Evolutionary conservation across 2,113 vertebrate genomes (phyloP), one percentile per base, ranked within the genome.

Genomic region (Tichodroma muraria): DNA sequence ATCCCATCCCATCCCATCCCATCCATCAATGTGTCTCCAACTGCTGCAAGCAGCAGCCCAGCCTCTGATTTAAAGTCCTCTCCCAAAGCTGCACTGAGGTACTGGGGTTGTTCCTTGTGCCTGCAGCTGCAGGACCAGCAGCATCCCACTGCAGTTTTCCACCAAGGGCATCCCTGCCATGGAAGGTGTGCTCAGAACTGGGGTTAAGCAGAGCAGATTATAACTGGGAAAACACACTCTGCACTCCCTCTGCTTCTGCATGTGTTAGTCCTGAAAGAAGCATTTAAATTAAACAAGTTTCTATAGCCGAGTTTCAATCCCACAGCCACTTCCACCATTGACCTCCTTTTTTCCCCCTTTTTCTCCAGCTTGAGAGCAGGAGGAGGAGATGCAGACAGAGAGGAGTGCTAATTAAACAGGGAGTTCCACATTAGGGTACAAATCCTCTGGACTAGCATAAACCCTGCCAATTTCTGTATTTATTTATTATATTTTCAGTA

Each of bases 341-440:
- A 91, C 93, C 85, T 95, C 88, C 61, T 94, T 91, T n/a, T 81
- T 11, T 0, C 17, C 24, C 28, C 37, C 52, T 84, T 89, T 93
- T 81, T 64, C 84, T 90, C 65, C 18, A 75, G 49, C 80, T 89
- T 4, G 9, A 93, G 92, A 75, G 93, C 47, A 3, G 69, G 72
- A 91, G 87, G 76, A 93, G 87, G 89, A 90, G 94, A 88, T 17
- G 68, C 71, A 86, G 91, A 50, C 80, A 44, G 93, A 90, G 88
- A 90, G 21, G 80, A 94, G 94, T 80, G 96, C 95, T 97, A 97
- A 96, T 97, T 97, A 97, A 97, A 95, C 94, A 95, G 96, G 95
- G 95, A 95, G 44, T 78, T 95, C 95, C 95, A 97, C 91, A 93
- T 97, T 93, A 90, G 94, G 93, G 91, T 96, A 95, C 93, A 95